Evolutionary conservation across 1,140 invertebrate species (phyloP).

Genomic region (Hycleus cichorii): DNA sequence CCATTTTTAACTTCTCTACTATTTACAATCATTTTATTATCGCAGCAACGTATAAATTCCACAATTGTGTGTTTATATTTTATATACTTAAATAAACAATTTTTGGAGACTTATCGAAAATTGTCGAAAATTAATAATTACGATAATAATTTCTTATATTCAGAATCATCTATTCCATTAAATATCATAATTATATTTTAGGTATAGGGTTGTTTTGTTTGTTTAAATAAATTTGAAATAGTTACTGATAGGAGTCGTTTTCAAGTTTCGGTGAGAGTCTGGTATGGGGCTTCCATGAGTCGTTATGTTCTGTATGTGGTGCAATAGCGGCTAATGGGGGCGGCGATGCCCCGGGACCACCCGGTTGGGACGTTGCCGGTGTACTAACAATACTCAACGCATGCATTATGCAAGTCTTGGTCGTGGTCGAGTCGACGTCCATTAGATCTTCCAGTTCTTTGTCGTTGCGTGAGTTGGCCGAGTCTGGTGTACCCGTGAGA

Average conservation of each 20-base stretch:
- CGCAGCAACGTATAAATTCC: too few relatives aligned
- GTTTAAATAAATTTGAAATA: neutral
- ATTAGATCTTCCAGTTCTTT: conserved; percentile 40
- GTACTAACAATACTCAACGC: conserved; percentile 38
- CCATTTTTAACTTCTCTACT: too few relatives aligned
- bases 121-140: too few relatives aligned
- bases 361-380: conserved; percentile 26
- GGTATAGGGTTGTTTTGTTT: too few relatives aligned
- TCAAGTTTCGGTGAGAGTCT: conserved; percentile 26
- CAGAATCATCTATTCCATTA: too few relatives aligned
- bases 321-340: conserved; percentile 36
- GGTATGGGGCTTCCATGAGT: conserved; percentile 37
- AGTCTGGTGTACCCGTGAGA: conserved; percentile 36
- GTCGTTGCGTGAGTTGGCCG: conserved; percentile 36
- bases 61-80: too few relatives aligned
- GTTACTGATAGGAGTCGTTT: conserved; percentile 26
- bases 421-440: conserved; percentile 33
- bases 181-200: too few relatives aligned
- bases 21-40: too few relatives aligned
- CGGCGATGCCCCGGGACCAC: conserved; percentile 32
- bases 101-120: too few relatives aligned
- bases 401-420: conserved; percentile 39
- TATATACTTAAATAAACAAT: too few relatives aligned
- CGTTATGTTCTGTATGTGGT: conserved; percentile 29
- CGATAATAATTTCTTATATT: too few relatives aligned